Conservation (phyloP, 2,113 vertebrate species). For the Xyrauchen texanus region DNA sequence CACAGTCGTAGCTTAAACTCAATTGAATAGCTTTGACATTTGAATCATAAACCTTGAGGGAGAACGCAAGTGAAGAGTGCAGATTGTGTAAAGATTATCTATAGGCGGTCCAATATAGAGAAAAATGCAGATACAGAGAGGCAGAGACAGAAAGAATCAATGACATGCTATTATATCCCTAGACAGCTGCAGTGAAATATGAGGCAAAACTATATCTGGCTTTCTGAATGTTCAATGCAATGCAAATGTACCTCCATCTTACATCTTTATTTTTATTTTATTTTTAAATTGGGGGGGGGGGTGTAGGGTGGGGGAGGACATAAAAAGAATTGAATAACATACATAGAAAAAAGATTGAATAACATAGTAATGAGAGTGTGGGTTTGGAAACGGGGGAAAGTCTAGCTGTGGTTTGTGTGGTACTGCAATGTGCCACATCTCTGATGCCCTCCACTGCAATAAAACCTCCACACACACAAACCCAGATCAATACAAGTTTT, state of each 20-base stretch:
- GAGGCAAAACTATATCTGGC: slow-evolving; percentile 27
- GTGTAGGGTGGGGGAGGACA: not conserved
- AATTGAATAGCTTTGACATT: slow-evolving; percentile 35
- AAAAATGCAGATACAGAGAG: slow-evolving; percentile 5
- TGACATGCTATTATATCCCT: slow-evolving; percentile 7
- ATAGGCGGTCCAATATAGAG: slow-evolving; percentile 31
- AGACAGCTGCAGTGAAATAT: slow-evolving; percentile 23
- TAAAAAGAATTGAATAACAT: not conserved
- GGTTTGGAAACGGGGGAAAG: not conserved
- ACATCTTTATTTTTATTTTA: slow-evolving; percentile 10
- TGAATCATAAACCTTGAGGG: slow-evolving; percentile 35
- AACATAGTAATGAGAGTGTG: not conserved
- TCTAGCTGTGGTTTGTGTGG: slow-evolving; percentile 17
- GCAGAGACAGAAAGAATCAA: slow-evolving; percentile 36
- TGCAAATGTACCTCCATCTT: slow-evolving; percentile 27
- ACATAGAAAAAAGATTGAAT: not conserved
- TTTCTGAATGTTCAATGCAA: not conserved
- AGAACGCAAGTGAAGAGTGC: slow-evolving; percentile 30
- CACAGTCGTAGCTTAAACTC: not conserved
- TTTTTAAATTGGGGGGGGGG: not conserved
- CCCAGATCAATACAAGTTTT: slow-evolving; percentile 28
- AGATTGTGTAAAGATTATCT: slow-evolving; percentile 44
- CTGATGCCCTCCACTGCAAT: slow-evolving; percentile 11
- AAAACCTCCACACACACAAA: slow-evolving; percentile 11
- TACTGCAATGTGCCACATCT: slow-evolving; percentile 23